A percentile compares a stretch with the other conserved stretches of the same genome.
Conservation (phyloP, 2,113 vertebrate species). For the Piprites chloris region DNA sequence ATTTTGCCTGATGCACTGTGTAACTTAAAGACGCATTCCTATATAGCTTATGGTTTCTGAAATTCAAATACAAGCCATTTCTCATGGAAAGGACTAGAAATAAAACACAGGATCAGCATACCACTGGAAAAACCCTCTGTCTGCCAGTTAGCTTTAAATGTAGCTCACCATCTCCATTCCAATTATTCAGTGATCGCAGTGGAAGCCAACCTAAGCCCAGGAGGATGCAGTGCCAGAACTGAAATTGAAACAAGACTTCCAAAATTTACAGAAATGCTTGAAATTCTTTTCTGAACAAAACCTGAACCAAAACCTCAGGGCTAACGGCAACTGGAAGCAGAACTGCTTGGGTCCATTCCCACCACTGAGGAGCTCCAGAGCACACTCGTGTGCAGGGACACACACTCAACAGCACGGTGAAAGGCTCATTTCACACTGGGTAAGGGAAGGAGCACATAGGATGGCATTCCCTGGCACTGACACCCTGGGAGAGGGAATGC, state of each 20-base stretch:
- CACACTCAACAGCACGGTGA: accelerated
- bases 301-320: neutral
- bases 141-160: conserved; percentile 4
- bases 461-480: neutral
- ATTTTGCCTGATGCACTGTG: neutral
- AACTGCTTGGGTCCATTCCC: neutral
- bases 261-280: neutral
- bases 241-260: neutral
- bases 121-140: neutral
- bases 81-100: neutral
- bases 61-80: conserved; percentile 10
- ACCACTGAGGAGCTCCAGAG: neutral
- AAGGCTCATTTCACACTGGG: neutral
- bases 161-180: neutral
- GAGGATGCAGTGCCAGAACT: neutral
- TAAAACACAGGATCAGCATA: neutral
- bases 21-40: neutral
- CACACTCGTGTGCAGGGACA: neutral
- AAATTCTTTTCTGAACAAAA: neutral
- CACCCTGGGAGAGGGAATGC: accelerated
- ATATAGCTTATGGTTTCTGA: conserved; percentile 5
- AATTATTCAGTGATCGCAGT: neutral
- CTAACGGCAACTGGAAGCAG: neutral
- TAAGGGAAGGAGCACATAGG: accelerated
- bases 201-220: neutral